These are phyloP conservation scores for Drosophila leonis DNA, from an alignment of 2,888 invertebrate genomes.

Conservation along the genomic window DNA sequence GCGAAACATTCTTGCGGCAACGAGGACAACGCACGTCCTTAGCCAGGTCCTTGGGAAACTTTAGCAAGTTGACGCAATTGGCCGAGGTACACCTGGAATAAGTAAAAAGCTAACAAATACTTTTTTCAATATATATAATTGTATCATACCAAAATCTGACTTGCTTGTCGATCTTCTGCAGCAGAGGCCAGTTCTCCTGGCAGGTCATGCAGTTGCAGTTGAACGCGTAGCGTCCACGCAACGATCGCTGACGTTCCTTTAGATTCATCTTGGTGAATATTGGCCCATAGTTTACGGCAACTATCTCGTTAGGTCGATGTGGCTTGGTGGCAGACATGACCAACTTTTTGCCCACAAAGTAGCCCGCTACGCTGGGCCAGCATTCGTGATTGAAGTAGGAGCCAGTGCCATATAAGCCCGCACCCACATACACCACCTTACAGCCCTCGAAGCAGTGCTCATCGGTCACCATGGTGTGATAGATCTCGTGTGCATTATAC, in stretches of 20 bases:
- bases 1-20: slow-evolving; percentile 86
- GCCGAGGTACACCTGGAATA: slow-evolving; percentile 86
- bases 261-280: slow-evolving; percentile 88
- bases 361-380: slow-evolving; percentile 91
- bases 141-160: slow-evolving; percentile 81
- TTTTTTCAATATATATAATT: neutral
- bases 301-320: slow-evolving; percentile 88
- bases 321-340: slow-evolving; percentile 90
- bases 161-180: slow-evolving; percentile 87
- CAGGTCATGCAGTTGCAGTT: slow-evolving; percentile 91
- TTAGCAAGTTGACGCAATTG: slow-evolving; percentile 86
- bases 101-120: neutral
- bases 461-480: slow-evolving; percentile 88
- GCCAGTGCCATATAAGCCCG: slow-evolving; percentile 91
- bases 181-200: slow-evolving; percentile 90
- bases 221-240: slow-evolving; percentile 92
- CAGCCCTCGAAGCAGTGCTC: slow-evolving; percentile 86
- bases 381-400: slow-evolving; percentile 94
- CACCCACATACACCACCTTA: slow-evolving; percentile 85
- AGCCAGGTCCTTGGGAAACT: slow-evolving; percentile 85
- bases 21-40: slow-evolving; percentile 86
- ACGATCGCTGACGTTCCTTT: slow-evolving; percentile 88
- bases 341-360: slow-evolving; percentile 91
- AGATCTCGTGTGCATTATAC: slow-evolving; percentile 94
- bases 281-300: slow-evolving; percentile 94